Base-by-base conservation (phyloP, 2,797 vertebrate genomes). In the Trachops cirrhosus region DNA sequence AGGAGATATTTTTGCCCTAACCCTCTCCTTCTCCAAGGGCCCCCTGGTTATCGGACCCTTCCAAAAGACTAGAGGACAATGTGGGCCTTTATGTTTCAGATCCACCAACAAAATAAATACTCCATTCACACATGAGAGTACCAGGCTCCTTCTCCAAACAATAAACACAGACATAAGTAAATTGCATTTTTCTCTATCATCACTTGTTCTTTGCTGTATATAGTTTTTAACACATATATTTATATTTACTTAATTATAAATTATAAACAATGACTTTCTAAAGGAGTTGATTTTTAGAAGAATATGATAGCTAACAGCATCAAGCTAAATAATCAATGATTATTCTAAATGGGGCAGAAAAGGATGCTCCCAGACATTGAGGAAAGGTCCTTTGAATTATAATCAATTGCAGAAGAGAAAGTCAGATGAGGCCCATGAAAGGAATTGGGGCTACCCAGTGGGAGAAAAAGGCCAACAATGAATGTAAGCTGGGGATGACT, bases 401-500 rank as follows among this genome's bases (percentile, higher is more conserved):
- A 70, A 1, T n/a, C n/a, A 18, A n/a, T 34, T 15, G 52, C 46
- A 0, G 2, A 71, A 82, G 24, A 73, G n/a, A 14, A 50, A 37
- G 52, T 75, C 5, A 59, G 29, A 90, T 19, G 50, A 46, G 11
- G 14, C 3, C 67, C 48, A 3, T 9, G 92, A 82, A 21, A 14
- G 11, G 82, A 75, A 44, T 86, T 59, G 26, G 94, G 48, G 46
- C 32, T 32, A 2, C 9, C 29, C 4, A 9, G 67, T 18, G 34
- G 94, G 41, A 41, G n/a, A 79, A 46, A 93, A 95, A 89, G 68
- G 92, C 75, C 95, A 93, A 94, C 57, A 70, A 64, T 78, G 91
- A 95, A 97, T 96, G 93, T 91, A 95, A 85, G 91, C 12, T 44
- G 93, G 94, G 92, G 91, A 39, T 71, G 75, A 93, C 26, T 96